Evolutionary conservation across 1,140 invertebrate genomes (phyloP).

Genomic region (Brachionus paranguensis): DNA sequence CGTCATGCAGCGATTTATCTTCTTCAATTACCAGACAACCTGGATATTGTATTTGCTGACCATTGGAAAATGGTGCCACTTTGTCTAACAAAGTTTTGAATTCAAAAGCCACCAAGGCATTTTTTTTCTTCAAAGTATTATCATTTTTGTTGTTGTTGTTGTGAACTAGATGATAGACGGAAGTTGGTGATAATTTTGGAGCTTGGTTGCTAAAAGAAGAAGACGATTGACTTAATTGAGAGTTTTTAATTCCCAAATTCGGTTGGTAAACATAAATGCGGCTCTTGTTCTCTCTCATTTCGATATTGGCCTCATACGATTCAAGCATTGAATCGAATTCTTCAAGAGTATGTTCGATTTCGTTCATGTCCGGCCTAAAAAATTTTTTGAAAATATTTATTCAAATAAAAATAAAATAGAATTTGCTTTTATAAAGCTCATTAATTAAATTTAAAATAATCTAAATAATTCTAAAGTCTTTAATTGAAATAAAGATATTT

Average conservation of each 20-base stretch:
- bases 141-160: constrained; percentile 37
- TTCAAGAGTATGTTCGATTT: constrained; percentile 29
- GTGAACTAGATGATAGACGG: constrained; percentile 23
- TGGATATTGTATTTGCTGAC: not conserved
- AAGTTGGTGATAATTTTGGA: constrained; percentile 22
- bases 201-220: not conserved
- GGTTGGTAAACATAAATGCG: not conserved
- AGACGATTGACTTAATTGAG: not conserved
- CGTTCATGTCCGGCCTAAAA: constrained; percentile 34
- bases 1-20: not conserved
- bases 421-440: not conserved
- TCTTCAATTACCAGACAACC: constrained; percentile 7
- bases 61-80: not conserved
- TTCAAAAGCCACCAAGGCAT: constrained; percentile 37
- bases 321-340: constrained; percentile 37
- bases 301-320: not conserved
- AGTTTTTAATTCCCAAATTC: not conserved
- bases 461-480: not conserved
- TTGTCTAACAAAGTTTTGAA: constrained; percentile 35
- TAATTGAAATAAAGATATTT: not conserved
- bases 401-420: not conserved
- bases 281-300: not conserved
- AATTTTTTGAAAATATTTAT: not conserved
- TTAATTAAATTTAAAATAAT: not conserved
- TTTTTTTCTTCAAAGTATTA: constrained; percentile 33